Evolutionary conservation across 2,113 vertebrate species (phyloP), one percentile per base, ranked within the genome.

Genomic region (Plectropomus leopardus): DNA sequence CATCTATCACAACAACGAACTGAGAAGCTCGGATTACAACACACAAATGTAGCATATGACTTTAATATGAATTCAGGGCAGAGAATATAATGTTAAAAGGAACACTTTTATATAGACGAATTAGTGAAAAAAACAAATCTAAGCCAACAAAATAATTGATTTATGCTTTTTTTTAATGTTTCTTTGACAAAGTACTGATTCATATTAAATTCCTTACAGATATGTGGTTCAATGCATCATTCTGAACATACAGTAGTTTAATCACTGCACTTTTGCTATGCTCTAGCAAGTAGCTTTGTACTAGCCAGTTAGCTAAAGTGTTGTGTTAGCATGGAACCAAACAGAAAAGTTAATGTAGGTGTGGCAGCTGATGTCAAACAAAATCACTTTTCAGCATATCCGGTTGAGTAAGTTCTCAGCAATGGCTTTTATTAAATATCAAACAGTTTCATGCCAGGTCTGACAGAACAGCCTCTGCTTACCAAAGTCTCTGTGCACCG

Each of bases 301-400:
- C 70, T 7, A 17, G 23, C 21, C 2, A 1, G 2, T 42, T 50
- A 59, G 63, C 57, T 53, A 30, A 8, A 76, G 24, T 58, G 47
- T 36, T 78, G 26, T 44, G 47, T 79, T 68, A 64, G 30, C 50
- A 63, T 23, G 66, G 45, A 69, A 80, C 23, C n/a, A 23, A 79
- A 63, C 26, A 71, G 60, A 67, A 63, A n/a, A 67, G 15, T 40
- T 17, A 9, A 34, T 61, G 19, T 65, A 44, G 47, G 54, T 4
- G 32, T 72, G 24, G 63, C 42, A 63, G 40, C 21, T 42, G 30
- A 60, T 51, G 23, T 55, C 58, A 79, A 58, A 70, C n/a, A 42
- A 42, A 58, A 36, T 63, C n/a, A 69, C n/a, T 44, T 16, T 19
- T 64, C 50, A 68, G 47, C 23, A 36, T 42, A 1, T 67, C 64